These are phyloP conservation scores for Carollia perspicillata DNA, from an alignment of 2,113 vertebrate species.

Conservation along the genomic window DNA sequence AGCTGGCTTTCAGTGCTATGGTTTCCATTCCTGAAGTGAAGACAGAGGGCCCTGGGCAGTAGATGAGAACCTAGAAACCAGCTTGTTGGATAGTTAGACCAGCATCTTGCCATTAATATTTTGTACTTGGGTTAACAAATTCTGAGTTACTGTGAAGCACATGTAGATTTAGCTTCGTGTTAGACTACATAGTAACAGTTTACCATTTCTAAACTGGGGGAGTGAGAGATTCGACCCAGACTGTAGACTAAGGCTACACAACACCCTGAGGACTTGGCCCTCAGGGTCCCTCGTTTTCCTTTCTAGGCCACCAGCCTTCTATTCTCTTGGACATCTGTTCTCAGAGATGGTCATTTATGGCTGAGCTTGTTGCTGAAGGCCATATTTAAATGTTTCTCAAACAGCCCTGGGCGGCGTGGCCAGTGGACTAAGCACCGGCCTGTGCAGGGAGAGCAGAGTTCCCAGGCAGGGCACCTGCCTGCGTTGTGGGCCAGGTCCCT, in stretches of 20 bases:
- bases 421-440: too few relatives aligned
- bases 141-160: background rate
- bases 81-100: background rate
- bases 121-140: conserved; percentile 17
- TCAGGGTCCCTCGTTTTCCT: background rate
- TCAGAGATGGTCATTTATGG: background rate
- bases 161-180: conserved; percentile 24
- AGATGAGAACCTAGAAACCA: conserved; percentile 12
- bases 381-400: background rate
- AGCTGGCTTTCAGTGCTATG: conserved; percentile 33
- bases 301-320: background rate
- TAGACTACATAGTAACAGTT: conserved; percentile 35
- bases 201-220: conserved; percentile 25
- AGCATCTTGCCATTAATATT: conserved; percentile 20
- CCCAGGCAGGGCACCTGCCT: too few relatives aligned
- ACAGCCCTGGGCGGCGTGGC: background rate
- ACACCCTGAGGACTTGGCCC: background rate
- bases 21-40: conserved; percentile 56
- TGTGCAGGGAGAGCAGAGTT: too few relatives aligned
- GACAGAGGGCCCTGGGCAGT: background rate
- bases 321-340: background rate
- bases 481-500: too few relatives aligned
- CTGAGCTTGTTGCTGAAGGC: background rate
- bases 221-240: conserved; percentile 13
- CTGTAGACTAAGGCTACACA: background rate